phyloP scores from a whole-genome alignment of 2,797 vertebrate species.

The Xiphophorus birchmanni region DNA sequence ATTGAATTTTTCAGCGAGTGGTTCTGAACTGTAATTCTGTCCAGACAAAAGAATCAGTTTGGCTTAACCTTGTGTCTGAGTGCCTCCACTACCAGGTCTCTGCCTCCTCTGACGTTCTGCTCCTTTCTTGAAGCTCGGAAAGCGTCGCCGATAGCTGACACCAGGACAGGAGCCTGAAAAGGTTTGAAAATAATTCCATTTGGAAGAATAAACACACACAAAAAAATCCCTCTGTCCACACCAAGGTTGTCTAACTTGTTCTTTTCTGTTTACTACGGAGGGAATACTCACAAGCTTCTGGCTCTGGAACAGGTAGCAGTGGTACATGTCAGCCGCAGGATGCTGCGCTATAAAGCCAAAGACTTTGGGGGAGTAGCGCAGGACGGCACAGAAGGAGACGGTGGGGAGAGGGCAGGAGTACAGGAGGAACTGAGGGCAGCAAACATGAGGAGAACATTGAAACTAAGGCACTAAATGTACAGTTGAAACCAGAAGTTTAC shows the following conservation, averaged over 20 bases:
- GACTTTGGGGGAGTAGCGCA: constrained; percentile 70
- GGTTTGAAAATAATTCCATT: neutral
- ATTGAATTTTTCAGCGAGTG: neutral
- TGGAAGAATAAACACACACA: neutral
- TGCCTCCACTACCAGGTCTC: constrained; percentile 81
- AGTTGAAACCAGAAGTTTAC: too few relatives aligned
- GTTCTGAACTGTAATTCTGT: neutral
- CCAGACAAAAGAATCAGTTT: neutral
- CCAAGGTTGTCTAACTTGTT: neutral
- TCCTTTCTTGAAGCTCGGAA: constrained; percentile 63
- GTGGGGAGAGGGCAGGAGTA: constrained; percentile 75
- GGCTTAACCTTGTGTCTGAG: constrained; percentile 79
- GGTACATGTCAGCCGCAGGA: constrained; percentile 70
- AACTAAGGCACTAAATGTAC: neutral
- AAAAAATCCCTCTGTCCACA: neutral
- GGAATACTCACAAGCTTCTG: constrained; percentile 76
- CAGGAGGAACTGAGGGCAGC: constrained; percentile 75
- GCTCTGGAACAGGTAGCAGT: constrained; percentile 83
- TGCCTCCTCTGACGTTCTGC: constrained; percentile 47
- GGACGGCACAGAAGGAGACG: constrained; percentile 78
- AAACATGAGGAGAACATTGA: neutral
- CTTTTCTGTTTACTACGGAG: neutral
- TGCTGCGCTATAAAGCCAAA: constrained; percentile 80
- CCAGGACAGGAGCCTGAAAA: constrained; percentile 76
- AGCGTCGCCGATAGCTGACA: constrained; percentile 77